Evolutionary conservation across 2,797 vertebrate species (phyloP), one percentile per base, ranked within the genome.

Genomic region (Acanthurus lineatus): DNA sequence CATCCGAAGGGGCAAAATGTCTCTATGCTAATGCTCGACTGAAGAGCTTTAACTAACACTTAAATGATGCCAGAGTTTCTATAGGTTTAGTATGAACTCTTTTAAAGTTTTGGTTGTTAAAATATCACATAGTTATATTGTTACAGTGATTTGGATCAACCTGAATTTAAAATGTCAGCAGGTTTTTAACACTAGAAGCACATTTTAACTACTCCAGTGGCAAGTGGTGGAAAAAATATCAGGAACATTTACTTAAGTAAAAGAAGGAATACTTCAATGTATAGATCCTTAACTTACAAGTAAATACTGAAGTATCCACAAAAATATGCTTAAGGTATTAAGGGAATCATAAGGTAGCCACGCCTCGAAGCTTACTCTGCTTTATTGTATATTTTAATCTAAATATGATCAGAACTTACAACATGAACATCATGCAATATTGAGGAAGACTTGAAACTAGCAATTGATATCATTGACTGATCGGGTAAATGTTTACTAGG

Each of bases 1-100:
- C 85, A 83, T 81, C 80, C 47, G 54, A 59, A 59, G 38, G 58
- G 58, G 53, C 9, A 3, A 48, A 63, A 48, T 6, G 7, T 58
- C 22, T 59, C 35, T 11, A 51, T 16, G 77, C 28, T 20, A 68
- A 62, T 8, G 22, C 62, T 63, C 17, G 17, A 60, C 35, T 72
- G 45, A 45, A 68, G 59, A 9, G 65, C 28, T 51, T 45, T 28
- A 64, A 16, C 22, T 32, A 22, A 63, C 56, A 3, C 32, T 25
- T 4, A 1, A 0, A 14, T 9, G 1, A 17, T 12, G 40, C 15
- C 28, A 42, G 6, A 5, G 3, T 5, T 32, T 19, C 32, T 49
- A 28, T 10, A 45, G 11, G 52, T 51, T 47, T 9, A 44, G 10
- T 16, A 0, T 59, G 3, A 42, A 74, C 38, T 45, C 22, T 15